A percentile compares a stretch with the other conserved stretches of the same genome.
Evolutionary conservation across 2,113 vertebrate genomes (phyloP).

Genomic region (Odontesthes bonariensis): DNA sequence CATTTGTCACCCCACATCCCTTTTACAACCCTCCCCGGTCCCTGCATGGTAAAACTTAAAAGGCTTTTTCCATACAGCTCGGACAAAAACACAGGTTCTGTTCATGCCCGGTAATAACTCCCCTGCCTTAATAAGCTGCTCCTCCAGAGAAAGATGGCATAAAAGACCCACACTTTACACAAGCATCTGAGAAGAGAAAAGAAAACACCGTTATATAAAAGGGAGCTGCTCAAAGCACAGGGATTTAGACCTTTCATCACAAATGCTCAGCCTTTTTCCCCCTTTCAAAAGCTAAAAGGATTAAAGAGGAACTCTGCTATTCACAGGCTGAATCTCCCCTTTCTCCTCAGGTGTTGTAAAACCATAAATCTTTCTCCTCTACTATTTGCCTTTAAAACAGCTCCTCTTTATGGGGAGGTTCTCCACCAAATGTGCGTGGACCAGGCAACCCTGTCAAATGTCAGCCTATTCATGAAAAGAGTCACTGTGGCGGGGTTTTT

Average conservation of each 20-base stretch:
- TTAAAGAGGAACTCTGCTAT: conserved; percentile 80
- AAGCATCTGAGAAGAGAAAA: conserved; percentile 32
- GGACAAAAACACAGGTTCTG: conserved; percentile 51
- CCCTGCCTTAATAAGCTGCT: conserved; percentile 41
- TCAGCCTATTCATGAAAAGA: conserved; percentile 41
- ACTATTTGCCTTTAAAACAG: conserved; percentile 76
- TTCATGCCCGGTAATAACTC: conserved; percentile 34
- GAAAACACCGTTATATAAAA: conserved; percentile 49
- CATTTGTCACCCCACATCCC: conserved; percentile 76
- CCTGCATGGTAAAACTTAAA: conserved; percentile 36
- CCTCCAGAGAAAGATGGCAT: conserved; percentile 18
- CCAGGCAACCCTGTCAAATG: conserved; percentile 65
- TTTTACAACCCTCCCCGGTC: conserved; percentile 43
- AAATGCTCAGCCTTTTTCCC: conserved; percentile 71
- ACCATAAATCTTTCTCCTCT: conserved; percentile 81
- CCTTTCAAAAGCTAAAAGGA: conserved; percentile 71
- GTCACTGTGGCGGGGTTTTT: conserved; percentile 3
- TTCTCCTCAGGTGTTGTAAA: conserved; percentile 83
- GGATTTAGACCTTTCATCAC: conserved; percentile 69
- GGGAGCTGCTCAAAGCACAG: conserved; percentile 27
- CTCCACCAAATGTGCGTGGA: conserved; percentile 67
- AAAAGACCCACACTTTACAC: conserved; percentile 49
- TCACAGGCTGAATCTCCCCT: conserved; percentile 69
- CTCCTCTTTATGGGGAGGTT: conserved; percentile 67
- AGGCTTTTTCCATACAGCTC: conserved; percentile 28